phyloP scores from a whole-genome alignment of 2,888 invertebrate species.

The Galerucella nymphaeae region DNA sequence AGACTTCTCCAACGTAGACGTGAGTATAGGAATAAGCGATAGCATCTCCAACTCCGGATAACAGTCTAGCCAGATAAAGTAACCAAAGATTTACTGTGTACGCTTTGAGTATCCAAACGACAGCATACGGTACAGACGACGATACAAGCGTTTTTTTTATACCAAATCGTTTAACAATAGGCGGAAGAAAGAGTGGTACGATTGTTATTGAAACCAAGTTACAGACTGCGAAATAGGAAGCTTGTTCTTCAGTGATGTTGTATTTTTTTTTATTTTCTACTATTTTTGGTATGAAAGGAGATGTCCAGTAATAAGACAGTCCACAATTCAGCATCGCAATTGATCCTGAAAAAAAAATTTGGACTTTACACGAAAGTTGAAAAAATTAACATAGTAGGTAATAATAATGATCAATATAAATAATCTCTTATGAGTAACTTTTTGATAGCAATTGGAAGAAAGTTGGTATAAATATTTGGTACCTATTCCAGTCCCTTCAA shows the following conservation, averaged over 20 bases:
- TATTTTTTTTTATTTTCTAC: constrained; percentile 32
- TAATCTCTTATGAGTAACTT: too few relatives aligned
- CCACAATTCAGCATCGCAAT: constrained; percentile 47
- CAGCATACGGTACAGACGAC: constrained; percentile 6
- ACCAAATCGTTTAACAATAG: constrained; percentile 6
- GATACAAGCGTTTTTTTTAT: constrained; percentile 16
- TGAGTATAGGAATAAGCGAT: constrained; percentile 47
- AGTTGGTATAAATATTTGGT: too few relatives aligned
- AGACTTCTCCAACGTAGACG: constrained; percentile 54
- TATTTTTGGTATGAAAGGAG: constrained; percentile 29
- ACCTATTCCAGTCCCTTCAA: too few relatives aligned
- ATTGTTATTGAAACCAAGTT: constrained; percentile 27
- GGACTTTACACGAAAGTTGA: background rate
- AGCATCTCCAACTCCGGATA: constrained; percentile 41
- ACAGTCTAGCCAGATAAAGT: constrained; percentile 15
- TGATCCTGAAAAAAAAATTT: constrained; percentile 35
- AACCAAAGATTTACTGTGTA: constrained; percentile 8
- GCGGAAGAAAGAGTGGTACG: constrained; percentile 14
- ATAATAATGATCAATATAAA: too few relatives aligned
- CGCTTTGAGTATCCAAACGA: constrained; percentile 8
- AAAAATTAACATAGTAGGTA: too few relatives aligned
- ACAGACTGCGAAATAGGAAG: constrained; percentile 57
- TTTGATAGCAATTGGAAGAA: too few relatives aligned
- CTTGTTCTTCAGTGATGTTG: constrained; percentile 56
- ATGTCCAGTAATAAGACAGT: constrained; percentile 37